These are phyloP conservation scores for Phyllopteryx taeniolatus DNA, from an alignment of 2,113 vertebrate genomes.

Conservation along the genomic window DNA sequence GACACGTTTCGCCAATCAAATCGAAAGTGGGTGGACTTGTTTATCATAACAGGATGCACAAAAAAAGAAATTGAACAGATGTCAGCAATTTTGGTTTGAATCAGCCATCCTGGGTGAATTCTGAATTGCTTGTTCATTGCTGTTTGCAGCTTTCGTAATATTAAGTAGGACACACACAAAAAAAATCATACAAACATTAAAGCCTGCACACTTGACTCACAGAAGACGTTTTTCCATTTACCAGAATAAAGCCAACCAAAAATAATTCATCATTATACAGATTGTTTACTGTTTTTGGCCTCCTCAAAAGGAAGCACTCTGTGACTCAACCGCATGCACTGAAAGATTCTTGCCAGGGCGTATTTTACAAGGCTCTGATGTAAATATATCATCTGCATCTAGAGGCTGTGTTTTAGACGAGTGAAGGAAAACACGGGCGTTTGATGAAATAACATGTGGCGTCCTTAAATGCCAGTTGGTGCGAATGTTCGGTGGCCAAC, in stretches of 20 bases:
- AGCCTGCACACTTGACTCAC: background rate
- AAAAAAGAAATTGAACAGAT: too few relatives aligned
- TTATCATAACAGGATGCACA: too few relatives aligned
- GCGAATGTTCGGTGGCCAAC: background rate
- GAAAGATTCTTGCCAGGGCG: conserved; percentile 21
- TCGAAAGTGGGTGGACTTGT: too few relatives aligned
- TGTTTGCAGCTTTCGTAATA: background rate
- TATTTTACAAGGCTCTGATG: conserved; percentile 18
- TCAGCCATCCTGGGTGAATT: too few relatives aligned
- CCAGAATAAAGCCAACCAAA: conserved; percentile 29
- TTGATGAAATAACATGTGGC: background rate
- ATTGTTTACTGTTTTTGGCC: conserved; percentile 48
- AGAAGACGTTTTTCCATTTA: conserved; percentile 43
- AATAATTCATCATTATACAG: conserved; percentile 43
- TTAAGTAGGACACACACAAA: background rate
- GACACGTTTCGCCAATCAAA: too few relatives aligned
- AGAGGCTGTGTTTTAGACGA: background rate
- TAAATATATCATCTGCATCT: conserved; percentile 10
- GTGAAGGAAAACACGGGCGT: background rate
- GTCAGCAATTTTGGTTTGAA: too few relatives aligned
- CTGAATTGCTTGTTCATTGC: background rate
- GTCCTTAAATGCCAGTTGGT: background rate
- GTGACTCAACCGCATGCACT: conserved; percentile 9
- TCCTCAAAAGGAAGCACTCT: conserved; percentile 16
- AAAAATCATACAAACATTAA: background rate